Percentiles rank a stretch among this genome's conserved stretches.
Conservation (phyloP, 1,140 invertebrate species). For the Eurosta solidaginis region DNA sequence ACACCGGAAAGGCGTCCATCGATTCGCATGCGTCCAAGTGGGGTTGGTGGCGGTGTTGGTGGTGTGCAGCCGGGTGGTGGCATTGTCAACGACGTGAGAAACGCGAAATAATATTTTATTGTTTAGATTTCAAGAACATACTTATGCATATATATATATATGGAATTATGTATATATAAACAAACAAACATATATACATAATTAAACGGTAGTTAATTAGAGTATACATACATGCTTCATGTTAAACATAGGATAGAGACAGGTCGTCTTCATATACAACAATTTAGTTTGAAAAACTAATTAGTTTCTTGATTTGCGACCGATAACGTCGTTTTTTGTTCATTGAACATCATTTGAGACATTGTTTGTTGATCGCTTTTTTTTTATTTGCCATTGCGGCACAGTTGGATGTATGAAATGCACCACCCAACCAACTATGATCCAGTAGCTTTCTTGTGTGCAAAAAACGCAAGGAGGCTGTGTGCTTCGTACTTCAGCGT, state of each 20-base stretch:
- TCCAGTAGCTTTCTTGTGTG: too few species aligned
- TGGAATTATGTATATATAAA: slow-evolving; percentile 6
- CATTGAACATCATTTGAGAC: too few species aligned
- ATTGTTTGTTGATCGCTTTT: too few species aligned
- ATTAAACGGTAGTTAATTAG: slow-evolving; percentile 18
- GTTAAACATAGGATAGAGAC: too few species aligned
- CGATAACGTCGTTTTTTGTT: neutral
- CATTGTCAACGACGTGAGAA: slow-evolving; percentile 53
- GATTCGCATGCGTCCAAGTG: slow-evolving; percentile 61
- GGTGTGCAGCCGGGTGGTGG: slow-evolving; percentile 37
- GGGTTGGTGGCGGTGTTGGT: slow-evolving; percentile 40
- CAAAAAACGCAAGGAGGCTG: too few species aligned
- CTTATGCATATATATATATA: slow-evolving; percentile 33
- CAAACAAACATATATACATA: slow-evolving; percentile 28
- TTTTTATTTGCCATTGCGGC: too few species aligned
- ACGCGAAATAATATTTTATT: slow-evolving; percentile 61
- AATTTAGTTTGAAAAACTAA: neutral
- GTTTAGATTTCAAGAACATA: slow-evolving; percentile 43
- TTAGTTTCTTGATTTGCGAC: neutral
- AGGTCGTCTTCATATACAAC: slow-evolving; percentile 26
- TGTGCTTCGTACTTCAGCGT: too few species aligned
- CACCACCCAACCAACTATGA: too few species aligned
- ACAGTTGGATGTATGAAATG: too few species aligned
- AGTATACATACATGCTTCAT: too few species aligned
- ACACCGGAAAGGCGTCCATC: slow-evolving; percentile 63